Evolutionary conservation across 1,140 invertebrate genomes (phyloP).

Genomic region (Nasonia vitripennis): DNA sequence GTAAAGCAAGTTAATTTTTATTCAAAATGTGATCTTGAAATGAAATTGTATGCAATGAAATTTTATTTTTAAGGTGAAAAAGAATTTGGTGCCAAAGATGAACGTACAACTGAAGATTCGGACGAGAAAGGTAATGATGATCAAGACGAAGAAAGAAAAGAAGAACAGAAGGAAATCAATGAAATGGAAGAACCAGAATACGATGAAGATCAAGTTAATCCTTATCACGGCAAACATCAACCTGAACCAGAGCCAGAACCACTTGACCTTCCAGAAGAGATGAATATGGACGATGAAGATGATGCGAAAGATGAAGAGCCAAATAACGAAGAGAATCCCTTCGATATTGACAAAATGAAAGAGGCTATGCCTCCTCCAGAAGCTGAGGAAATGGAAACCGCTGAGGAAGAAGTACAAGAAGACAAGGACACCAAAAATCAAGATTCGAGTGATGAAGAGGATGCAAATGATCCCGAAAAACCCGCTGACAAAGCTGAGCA

Average conservation of each 20-base stretch:
- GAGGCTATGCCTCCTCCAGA: constrained; percentile 58
- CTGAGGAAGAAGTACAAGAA: constrained; percentile 60
- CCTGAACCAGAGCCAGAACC: constrained; percentile 86
- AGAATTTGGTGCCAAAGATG: constrained; percentile 47
- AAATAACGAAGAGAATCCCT: constrained; percentile 82
- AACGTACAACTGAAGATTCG: constrained; percentile 60
- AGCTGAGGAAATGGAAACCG: constrained; percentile 27
- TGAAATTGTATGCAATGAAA: constrained; percentile 55
- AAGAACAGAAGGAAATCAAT: constrained; percentile 83
- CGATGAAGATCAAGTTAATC: constrained; percentile 90
- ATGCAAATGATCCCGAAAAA: constrained; percentile 63
- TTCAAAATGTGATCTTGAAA: not conserved
- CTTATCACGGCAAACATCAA: constrained; percentile 87
- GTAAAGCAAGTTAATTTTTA: constrained; percentile 72
- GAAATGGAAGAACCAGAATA: constrained; percentile 86
- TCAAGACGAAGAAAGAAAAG: constrained; percentile 68
- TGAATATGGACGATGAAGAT: constrained; percentile 88
- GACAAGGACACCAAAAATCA: constrained; percentile 59
- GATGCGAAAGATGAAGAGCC: constrained; percentile 78
- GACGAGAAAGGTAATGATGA: constrained; percentile 68
- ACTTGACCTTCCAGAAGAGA: constrained; percentile 90
- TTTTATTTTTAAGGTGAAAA: constrained; percentile 61
- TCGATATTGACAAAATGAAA: constrained; percentile 89
- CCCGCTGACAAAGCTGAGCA: constrained; percentile 65
- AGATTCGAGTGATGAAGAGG: constrained; percentile 66